These are phyloP conservation scores for Lepus townsendii DNA, from an alignment of 2,797 vertebrate species.

Conservation along the genomic window DNA sequence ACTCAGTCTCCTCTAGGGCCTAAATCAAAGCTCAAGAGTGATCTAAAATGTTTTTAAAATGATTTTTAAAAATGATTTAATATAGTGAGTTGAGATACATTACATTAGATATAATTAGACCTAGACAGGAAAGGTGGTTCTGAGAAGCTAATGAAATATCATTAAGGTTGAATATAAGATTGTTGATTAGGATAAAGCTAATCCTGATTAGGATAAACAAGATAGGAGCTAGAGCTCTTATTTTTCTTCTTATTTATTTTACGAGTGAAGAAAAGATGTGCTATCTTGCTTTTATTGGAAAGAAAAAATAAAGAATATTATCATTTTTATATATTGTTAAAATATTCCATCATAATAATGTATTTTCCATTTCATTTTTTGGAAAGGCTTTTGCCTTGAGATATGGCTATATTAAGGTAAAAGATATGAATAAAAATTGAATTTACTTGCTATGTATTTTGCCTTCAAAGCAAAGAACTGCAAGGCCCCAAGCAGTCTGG, in stretches of 20 bases:
- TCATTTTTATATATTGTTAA: constrained; percentile 65
- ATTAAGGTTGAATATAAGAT: constrained; percentile 92
- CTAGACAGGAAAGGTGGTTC: constrained; percentile 92
- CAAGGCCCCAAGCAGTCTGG: not conserved
- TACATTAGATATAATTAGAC: constrained; percentile 93
- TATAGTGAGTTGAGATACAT: constrained; percentile 93
- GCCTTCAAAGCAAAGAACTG: constrained; percentile 1
- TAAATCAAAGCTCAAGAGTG: constrained; percentile 84
- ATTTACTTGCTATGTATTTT: constrained; percentile 40
- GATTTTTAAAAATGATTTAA: constrained; percentile 89
- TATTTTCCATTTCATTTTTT: constrained; percentile 64
- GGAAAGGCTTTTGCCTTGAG: constrained; percentile 68
- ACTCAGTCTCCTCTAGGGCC: constrained; percentile 68
- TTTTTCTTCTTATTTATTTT: constrained; percentile 88
- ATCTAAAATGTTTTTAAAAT: constrained; percentile 87
- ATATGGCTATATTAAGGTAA: constrained; percentile 62
- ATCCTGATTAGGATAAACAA: constrained; percentile 93
- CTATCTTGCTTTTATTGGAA: constrained; percentile 77
- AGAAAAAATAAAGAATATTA: constrained; percentile 74
- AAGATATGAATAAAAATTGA: constrained; percentile 65
- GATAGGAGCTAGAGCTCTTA: constrained; percentile 87
- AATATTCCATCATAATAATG: constrained; percentile 59
- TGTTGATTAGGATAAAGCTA: constrained; percentile 93
- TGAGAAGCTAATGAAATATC: constrained; percentile 93
- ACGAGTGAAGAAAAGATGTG: constrained; percentile 77